Conservation (phyloP, 2,113 vertebrate genomes). For the Chunga burmeisteri region DNA sequence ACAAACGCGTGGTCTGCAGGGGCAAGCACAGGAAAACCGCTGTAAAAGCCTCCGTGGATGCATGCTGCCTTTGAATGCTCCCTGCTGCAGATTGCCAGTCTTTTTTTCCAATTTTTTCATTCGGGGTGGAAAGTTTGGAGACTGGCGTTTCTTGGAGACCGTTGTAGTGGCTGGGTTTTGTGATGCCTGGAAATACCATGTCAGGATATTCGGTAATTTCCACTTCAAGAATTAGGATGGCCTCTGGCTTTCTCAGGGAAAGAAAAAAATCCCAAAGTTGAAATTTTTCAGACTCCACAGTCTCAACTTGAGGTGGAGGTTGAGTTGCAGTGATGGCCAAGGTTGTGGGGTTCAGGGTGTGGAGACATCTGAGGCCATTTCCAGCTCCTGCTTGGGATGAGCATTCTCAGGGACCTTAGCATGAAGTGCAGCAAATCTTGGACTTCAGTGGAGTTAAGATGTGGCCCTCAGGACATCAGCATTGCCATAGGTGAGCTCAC, state of each 20-base stretch:
- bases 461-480: background rate
- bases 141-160: background rate
- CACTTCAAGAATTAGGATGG: background rate
- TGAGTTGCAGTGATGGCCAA: background rate
- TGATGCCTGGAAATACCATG: background rate
- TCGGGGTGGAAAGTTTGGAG: background rate
- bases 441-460: background rate
- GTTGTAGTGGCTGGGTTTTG: background rate
- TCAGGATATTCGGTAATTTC: background rate
- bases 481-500: background rate
- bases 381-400: background rate
- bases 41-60: background rate
- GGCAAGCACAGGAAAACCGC: fast-evolving
- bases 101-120: background rate
- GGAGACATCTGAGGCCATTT: background rate
- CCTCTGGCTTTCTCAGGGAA: background rate
- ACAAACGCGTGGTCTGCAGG: fast-evolving
- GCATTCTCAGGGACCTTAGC: background rate
- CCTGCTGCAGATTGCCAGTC: background rate
- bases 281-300: background rate
- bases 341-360: background rate
- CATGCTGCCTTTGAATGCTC: background rate
- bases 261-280: background rate
- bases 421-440: background rate
- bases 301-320: background rate